Percentiles rank a stretch among this genome's conserved stretches.
These are phyloP conservation scores for Tetheella fluctuosa DNA, from an alignment of 2,888 invertebrate genomes.

Conservation along the genomic window DNA sequence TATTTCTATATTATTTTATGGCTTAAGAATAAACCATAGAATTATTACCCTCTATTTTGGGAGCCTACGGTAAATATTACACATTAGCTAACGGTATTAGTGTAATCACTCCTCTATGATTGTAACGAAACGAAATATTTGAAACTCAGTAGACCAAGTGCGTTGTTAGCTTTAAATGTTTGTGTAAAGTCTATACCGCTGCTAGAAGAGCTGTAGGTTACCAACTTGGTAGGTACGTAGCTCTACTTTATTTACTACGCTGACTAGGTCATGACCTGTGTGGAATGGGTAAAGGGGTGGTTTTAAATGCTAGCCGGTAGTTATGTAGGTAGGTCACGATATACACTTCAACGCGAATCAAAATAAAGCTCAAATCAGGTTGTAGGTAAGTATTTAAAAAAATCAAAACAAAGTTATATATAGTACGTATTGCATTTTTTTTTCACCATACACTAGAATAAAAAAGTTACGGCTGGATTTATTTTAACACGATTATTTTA, in stretches of 20 bases:
- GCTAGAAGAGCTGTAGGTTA: background rate
- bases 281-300: background rate
- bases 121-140: constrained; percentile 5
- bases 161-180: background rate
- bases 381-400: no score
- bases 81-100: background rate
- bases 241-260: background rate
- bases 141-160: background rate
- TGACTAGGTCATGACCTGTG: constrained; percentile 1
- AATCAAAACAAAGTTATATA: no score
- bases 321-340: background rate
- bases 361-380: background rate
- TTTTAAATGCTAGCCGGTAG: background rate
- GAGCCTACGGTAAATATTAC: background rate
- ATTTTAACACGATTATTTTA: no score
- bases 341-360: background rate
- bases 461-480: no score
- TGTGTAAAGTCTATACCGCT: background rate
- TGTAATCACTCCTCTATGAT: no score
- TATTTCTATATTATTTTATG: constrained; percentile 41
- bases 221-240: no score
- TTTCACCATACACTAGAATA: no score
- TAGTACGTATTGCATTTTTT: no score
- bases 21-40: no score
- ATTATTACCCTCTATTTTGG: no score